Evolutionary conservation across 2,113 vertebrate genomes (phyloP).

Genomic region (Bubo blakistoni): DNA sequence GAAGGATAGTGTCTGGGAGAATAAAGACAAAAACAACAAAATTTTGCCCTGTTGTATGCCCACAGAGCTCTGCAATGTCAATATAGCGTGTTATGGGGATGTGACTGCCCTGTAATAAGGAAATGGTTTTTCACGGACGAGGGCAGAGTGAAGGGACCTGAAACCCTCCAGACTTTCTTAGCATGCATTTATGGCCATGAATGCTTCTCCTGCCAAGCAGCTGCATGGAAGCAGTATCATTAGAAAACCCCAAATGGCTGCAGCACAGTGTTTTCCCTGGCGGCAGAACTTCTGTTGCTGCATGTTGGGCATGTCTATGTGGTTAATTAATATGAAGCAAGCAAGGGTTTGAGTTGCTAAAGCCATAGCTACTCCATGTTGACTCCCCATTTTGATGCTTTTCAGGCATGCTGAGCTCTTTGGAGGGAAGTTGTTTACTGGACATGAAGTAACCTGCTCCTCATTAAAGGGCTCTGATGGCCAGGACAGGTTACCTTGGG

Average conservation of each 20-base stretch:
- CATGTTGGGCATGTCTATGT: neutral
- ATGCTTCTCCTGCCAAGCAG: neutral
- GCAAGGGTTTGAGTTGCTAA: conserved; percentile 33
- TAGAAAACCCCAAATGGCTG: conserved; percentile 17
- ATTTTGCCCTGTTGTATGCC: neutral
- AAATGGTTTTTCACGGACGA: neutral
- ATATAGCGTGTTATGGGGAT: neutral
- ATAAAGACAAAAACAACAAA: neutral
- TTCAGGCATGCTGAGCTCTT: neutral
- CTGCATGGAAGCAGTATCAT: neutral
- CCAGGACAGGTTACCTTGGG: neutral
- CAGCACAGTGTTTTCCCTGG: neutral
- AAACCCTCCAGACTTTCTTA: neutral
- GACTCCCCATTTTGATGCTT: neutral
- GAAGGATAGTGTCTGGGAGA: neutral
- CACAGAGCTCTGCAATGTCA: neutral
- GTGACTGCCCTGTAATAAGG: neutral
- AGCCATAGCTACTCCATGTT: neutral
- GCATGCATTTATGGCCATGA: neutral
- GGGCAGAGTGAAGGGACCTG: neutral
- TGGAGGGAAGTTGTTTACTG: neutral
- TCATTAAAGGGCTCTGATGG: neutral
- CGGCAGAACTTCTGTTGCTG: conserved; percentile 8
- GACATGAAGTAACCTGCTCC: conserved; percentile 48
- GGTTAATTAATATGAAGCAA: conserved; percentile 52